Base-by-base conservation (phyloP, 53 echinoderm and acorn worm genomes). In the Luidia sarsii region DNA sequence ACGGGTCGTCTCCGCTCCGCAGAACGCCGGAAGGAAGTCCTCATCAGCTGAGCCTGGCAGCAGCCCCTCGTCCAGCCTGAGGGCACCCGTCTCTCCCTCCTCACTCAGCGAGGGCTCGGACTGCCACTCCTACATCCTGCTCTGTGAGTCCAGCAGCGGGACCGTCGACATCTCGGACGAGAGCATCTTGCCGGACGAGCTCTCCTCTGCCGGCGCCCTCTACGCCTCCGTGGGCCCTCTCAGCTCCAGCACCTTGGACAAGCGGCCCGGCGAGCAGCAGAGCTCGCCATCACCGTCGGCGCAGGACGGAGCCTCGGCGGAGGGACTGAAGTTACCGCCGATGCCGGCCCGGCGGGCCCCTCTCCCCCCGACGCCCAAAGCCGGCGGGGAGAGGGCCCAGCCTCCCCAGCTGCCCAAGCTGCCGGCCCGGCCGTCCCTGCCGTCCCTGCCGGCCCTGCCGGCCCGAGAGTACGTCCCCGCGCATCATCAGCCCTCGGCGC, bases 261-360 rank as follows among this genome's bases (percentile, higher is more conserved):
- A 1, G 36, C 30, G n/a, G n/a, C n/a, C 36, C 18, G 20, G 20
- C 34, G 36, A 1, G 36, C 6, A 7, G 41, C 6, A 41, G 6
- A 11, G 11, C 41, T 41, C 41, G 6, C 6, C 41, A 7, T 41
- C 41, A 41, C 24, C 67, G 4, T 21, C 23, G 9, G 14, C 38
- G 35, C 9, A 13, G 27, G 67, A 61, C 14, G 79, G 48, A 6
- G 79, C 39, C 6, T 30, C 69, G 3, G 24, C 1, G 11, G 37
- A 23, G 0, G 23, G 65, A 6, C 50, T 34, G 35, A 80, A 45
- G 50, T n/a, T n/a, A n/a, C n/a, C n/a, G n/a, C n/a, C n/a, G n/a
- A n/a, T n/a, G n/a, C 83, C 83, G 33, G 70, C 34, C 32, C 37
- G 83, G 46, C 71, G 59, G 20, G 83, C 83, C 6, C 83, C 83